A percentile compares a stretch with the other conserved stretches of the same genome.
Evolutionary conservation across 2,797 vertebrate genomes (phyloP).

Genomic region (Onychomys torridus): DNA sequence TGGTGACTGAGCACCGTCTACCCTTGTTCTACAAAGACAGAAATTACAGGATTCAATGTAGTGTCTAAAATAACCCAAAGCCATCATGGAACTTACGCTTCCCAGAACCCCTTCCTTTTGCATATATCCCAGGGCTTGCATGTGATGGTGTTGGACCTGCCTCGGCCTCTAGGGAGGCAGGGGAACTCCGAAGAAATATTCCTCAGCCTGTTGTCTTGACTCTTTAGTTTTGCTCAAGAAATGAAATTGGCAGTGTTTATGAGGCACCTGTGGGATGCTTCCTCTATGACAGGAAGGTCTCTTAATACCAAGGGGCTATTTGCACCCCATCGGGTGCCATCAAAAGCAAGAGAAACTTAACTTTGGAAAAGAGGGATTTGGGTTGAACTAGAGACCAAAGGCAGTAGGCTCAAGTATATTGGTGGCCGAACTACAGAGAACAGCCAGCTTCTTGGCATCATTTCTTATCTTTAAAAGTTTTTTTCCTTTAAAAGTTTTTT

Average conservation of each 20-base stretch:
- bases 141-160: not conserved
- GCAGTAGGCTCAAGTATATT: not conserved
- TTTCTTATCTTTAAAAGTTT: not conserved
- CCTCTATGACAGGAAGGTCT: not conserved
- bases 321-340: not conserved
- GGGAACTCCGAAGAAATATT: not conserved
- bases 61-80: not conserved
- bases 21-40: not conserved
- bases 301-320: not conserved
- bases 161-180: not conserved
- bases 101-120: constrained; percentile 15
- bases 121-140: not conserved
- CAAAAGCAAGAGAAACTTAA: not conserved
- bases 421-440: not conserved
- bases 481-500: too few species aligned
- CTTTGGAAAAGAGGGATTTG: not conserved
- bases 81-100: not conserved
- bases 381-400: not conserved
- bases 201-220: not conserved
- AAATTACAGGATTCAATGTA: not conserved
- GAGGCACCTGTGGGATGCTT: not conserved
- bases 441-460: not conserved
- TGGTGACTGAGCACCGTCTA: not conserved
- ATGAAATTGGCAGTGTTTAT: not conserved
- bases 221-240: constrained; percentile 12